phyloP scores from a whole-genome alignment of 1,140 invertebrate genomes.

The Teleogryllus occipitalis region DNA sequence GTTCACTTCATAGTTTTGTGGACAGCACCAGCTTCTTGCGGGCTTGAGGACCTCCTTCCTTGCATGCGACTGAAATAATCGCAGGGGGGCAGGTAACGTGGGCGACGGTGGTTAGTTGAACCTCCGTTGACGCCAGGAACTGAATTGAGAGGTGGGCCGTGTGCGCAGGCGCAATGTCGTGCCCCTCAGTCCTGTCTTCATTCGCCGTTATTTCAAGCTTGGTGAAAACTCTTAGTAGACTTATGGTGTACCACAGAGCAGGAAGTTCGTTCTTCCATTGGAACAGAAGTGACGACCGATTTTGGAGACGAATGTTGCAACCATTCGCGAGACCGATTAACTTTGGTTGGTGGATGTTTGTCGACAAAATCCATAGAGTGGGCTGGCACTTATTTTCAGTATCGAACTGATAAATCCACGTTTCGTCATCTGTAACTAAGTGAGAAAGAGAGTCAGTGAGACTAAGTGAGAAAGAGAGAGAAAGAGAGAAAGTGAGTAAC shows the following conservation, averaged over 20 bases:
- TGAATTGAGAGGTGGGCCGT: constrained; percentile 8
- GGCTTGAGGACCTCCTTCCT: constrained; percentile 5
- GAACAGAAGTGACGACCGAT: background rate
- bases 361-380: background rate
- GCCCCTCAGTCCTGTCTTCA: constrained; percentile 1
- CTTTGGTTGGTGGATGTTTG: background rate
- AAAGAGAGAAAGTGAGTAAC: no score
- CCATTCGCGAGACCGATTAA: constrained; percentile 5
- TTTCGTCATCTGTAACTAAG: constrained; percentile 26
- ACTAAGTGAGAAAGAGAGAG: no score
- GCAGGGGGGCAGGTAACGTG: constrained; percentile 8
- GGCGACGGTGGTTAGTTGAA: constrained; percentile 11
- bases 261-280: constrained; percentile 10
- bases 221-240: constrained; percentile 10
- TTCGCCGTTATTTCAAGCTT: constrained; percentile 7
- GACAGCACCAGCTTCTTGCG: background rate
- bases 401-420: constrained; percentile 29
- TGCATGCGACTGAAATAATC: constrained; percentile 9
- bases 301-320: constrained; percentile 1
- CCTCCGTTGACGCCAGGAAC: constrained; percentile 10
- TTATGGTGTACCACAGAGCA: constrained; percentile 13
- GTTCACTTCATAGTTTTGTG: constrained; percentile 9
- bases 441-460: constrained; percentile 24
- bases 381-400: constrained; percentile 28
- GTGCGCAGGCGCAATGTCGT: background rate